These are phyloP conservation scores for Sarcophaga peregrina DNA, from an alignment of 1,140 invertebrate genomes.

Conservation along the genomic window DNA sequence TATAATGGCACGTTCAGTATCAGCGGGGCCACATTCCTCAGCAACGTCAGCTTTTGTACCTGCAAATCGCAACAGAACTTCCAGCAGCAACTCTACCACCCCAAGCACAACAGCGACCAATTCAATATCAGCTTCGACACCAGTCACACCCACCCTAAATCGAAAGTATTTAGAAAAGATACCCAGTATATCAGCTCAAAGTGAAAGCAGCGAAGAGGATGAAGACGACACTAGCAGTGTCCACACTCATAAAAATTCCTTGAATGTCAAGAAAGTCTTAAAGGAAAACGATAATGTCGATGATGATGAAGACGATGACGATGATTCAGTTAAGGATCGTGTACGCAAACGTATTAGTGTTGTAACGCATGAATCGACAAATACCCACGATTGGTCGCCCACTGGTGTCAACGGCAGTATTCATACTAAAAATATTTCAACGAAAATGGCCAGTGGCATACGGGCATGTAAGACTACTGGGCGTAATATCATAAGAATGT, in stretches of 20 bases:
- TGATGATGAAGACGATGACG: constrained; percentile 28
- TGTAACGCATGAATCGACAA: constrained; percentile 11
- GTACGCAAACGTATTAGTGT: constrained; percentile 29
- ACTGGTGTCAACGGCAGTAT: not conserved
- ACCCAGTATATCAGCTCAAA: constrained; percentile 27
- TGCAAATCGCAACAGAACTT: not conserved
- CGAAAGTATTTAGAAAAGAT: constrained; percentile 17
- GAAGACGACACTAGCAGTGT: not conserved
- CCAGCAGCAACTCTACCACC: not conserved
- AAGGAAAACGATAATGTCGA: not conserved
- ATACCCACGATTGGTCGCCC: constrained; percentile 20
- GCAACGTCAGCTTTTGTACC: not conserved
- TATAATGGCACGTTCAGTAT: constrained; percentile 10
- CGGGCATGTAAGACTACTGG: constrained; percentile 18
- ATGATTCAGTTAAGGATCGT: not conserved
- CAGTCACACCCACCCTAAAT: not conserved
- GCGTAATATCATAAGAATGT: constrained; percentile 12
- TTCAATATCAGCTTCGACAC: not conserved
- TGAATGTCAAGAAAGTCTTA: not conserved
- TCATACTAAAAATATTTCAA: constrained; percentile 27
- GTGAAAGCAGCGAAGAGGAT: constrained; percentile 28
- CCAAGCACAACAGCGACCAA: not conserved
- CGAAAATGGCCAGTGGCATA: constrained; percentile 35
- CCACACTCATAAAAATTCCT: not conserved
- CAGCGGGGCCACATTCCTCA: not conserved